Base-by-base conservation (phyloP, 2,888 invertebrate genomes). In the Mechanitis mazaeus region DNA sequence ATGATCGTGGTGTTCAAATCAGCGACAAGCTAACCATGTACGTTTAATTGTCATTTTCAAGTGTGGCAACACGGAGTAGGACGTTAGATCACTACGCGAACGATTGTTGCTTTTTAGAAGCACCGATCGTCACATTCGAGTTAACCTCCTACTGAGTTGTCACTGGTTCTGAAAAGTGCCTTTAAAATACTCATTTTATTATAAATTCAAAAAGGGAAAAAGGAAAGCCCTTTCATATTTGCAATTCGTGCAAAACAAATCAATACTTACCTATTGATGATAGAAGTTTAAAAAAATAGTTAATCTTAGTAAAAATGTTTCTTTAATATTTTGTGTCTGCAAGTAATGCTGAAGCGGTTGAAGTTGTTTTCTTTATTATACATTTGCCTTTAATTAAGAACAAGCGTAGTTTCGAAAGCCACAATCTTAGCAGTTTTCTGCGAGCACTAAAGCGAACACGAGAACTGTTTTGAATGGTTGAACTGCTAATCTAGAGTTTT, bases 1-100 rank as follows among this genome's bases (percentile, higher is more conserved):
- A 84, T 84, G 87, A 78, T 68, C 78, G 89, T 89, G 89, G 87
- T 86, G 87, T 80, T 87, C 89, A 90, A 87, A 89, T 87, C 89
- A 88, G 83, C 89, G 90, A 81, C 88, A 77, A 83, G 85, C 78
- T 79, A 85, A 84, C 87, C 88, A 73, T 85, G 85, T 89, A 89
- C 84, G 78, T 83, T 85, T 80, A 80, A 72, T 69, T 73, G 70
- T 66, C 69, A 70, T 75, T 80, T 79, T 75, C 75, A 75, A 71
- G 67, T 80, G 81, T 83, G 89, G 90, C 89, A 89, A 77, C 83
- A 85, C 80, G 65, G 72, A 89, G 86, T 87, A 89, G 87, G 78
- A 88, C 82, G 73, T 63, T 61, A 60, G 64, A 58, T 64, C 45
- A 70, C 79, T 81, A 66, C 82, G 79, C 80, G 78, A 74, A 83